phyloP scores from a whole-genome alignment of 35 echinoderm and acorn worm genomes.

The Hemicentrotus pulcherrimus region DNA sequence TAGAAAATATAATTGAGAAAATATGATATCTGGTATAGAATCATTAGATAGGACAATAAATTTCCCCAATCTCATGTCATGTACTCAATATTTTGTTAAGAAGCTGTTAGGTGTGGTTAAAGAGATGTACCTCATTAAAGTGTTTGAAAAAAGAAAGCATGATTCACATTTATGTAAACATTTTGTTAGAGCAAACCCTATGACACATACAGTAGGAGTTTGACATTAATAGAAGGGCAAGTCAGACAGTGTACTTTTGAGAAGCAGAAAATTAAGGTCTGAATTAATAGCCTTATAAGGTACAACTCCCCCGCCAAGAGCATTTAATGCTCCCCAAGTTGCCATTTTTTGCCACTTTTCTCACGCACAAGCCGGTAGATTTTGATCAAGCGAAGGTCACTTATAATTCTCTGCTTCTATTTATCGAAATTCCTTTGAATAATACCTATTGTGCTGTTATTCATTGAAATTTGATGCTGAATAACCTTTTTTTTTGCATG shows the following conservation, averaged over 20 bases:
- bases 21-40: no score
- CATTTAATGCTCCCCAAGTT: neutral
- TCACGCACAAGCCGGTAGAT: neutral
- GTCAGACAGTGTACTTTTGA: neutral
- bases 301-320: neutral
- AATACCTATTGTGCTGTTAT: neutral
- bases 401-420: neutral
- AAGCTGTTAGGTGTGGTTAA: no score
- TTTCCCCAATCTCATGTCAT: no score
- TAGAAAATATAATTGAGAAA: no score
- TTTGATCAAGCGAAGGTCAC: neutral
- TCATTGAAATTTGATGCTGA: neutral
- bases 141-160: no score
- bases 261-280: neutral
- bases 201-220: neutral
- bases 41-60: no score
- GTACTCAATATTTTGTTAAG: no score
- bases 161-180: no score
- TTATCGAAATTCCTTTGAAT: neutral
- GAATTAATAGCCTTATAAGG: neutral
- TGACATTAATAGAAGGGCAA: neutral
- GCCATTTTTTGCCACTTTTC: neutral
- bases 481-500: neutral
- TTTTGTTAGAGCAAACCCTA: no score
- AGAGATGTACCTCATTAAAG: no score